phyloP scores from a whole-genome alignment of 1,140 invertebrate species.

The Probaryconus sp. region DNA sequence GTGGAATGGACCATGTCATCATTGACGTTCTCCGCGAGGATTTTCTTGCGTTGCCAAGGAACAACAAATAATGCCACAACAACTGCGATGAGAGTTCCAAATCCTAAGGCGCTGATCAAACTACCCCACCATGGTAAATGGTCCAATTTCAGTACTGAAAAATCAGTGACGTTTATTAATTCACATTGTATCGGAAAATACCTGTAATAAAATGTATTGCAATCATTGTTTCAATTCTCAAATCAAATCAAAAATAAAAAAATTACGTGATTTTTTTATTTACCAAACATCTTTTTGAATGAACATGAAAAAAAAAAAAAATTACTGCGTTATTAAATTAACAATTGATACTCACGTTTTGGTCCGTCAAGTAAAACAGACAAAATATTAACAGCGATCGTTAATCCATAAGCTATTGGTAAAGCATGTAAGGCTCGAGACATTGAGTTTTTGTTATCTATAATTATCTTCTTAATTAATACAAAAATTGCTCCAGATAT shows the following conservation, averaged over 20 bases:
- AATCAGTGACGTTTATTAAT: too few species aligned
- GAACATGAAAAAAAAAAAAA: too few species aligned
- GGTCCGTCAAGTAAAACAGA: conserved; percentile 41
- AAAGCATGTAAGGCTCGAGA: conserved; percentile 1
- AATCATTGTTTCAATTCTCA: too few species aligned
- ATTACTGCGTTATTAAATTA: too few species aligned
- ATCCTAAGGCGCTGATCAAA: conserved; percentile 82
- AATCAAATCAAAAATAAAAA: too few species aligned
- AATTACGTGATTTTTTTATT: too few species aligned
- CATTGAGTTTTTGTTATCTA: conserved; percentile 30
- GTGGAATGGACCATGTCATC: conserved; percentile 48
- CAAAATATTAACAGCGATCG: conserved; percentile 24
- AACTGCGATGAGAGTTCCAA: conserved; percentile 84
- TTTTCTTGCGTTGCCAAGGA: conserved; percentile 86
- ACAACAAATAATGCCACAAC: conserved; percentile 88
- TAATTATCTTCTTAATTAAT: conserved; percentile 9
- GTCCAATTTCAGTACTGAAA: conserved; percentile 93
- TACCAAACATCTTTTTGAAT: too few species aligned
- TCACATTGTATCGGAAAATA: too few species aligned
- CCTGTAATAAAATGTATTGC: too few species aligned
- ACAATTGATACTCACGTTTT: background rate
- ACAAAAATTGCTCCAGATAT: conserved; percentile 12
- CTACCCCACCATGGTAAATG: conserved; percentile 91
- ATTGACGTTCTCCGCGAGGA: conserved; percentile 75
- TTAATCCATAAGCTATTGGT: conserved; percentile 27